Evolutionary conservation across 2,888 invertebrate genomes (phyloP).

Genomic region (Pasiphila rectangulata): DNA sequence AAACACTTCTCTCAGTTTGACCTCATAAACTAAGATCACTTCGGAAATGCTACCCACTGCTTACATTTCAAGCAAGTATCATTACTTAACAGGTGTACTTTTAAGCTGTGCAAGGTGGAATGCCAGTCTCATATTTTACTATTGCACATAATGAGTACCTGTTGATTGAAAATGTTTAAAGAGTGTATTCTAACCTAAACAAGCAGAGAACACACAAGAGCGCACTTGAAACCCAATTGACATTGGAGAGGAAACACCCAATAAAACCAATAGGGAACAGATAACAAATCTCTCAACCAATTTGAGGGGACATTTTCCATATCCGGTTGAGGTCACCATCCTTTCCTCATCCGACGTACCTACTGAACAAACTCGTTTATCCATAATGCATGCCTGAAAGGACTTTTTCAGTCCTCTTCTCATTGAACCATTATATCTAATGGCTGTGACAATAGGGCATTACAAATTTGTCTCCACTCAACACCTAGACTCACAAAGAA

Average conservation of each 20-base stretch:
- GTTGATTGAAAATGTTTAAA: background rate
- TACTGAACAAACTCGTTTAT: conserved; percentile 63
- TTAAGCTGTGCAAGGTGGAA: too few species aligned
- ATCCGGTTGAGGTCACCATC: conserved; percentile 71
- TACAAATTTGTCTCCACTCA: conserved; percentile 71
- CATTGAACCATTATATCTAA: conserved; percentile 74
- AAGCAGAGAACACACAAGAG: conserved; percentile 15
- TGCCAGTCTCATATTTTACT: too few species aligned
- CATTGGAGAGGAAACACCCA: conserved; percentile 57
- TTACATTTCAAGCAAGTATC: background rate
- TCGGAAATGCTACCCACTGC: too few species aligned
- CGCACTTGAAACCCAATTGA: conserved; percentile 40
- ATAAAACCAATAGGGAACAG: conserved; percentile 50
- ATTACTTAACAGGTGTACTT: too few species aligned
- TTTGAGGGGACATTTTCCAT: conserved; percentile 72
- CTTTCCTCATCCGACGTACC: conserved; percentile 49
- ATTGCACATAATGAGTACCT: background rate
- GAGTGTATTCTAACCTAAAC: conserved; percentile 3
- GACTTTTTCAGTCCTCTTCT: conserved; percentile 75
- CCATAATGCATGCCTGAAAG: too few species aligned
- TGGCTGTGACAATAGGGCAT: conserved; percentile 74
- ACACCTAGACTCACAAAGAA: conserved; percentile 21
- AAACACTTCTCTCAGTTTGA: too few species aligned
- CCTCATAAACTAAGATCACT: too few species aligned
- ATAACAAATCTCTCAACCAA: conserved; percentile 66